A percentile compares a stretch with the other conserved stretches of the same genome.
Evolutionary conservation across 92 coral and sea anemone species (phyloP).

Genomic region (Parazoanthus swiftii): DNA sequence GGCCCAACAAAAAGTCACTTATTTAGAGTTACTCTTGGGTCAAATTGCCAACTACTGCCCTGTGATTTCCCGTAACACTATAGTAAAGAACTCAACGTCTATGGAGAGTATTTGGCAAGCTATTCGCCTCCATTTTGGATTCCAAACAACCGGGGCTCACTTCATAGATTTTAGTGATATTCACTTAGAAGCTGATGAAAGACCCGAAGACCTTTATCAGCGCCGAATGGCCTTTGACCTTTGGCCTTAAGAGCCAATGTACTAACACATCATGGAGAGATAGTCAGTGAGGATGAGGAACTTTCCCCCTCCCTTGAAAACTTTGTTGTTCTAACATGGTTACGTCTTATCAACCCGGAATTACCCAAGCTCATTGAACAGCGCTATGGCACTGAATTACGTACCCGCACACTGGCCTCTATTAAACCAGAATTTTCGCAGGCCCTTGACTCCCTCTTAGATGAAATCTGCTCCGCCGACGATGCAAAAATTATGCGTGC

Average conservation of each 20-base stretch:
- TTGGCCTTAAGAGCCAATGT: background rate
- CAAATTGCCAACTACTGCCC: too few species aligned
- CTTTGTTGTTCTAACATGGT: slow-evolving; percentile 43
- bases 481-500: too few species aligned
- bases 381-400: background rate
- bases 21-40: too few species aligned
- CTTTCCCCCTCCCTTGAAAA: slow-evolving; percentile 47
- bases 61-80: too few species aligned
- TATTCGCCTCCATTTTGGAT: background rate
- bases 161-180: slow-evolving; percentile 5
- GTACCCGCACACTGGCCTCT: slow-evolving; percentile 33
- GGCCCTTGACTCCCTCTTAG: slow-evolving; percentile 31
- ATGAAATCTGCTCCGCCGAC: background rate
- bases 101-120: too few species aligned
- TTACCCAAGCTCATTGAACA: background rate
- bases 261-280: slow-evolving; percentile 46
- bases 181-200: slow-evolving; percentile 13
- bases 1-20: too few species aligned
- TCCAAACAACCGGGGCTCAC: slow-evolving; percentile 32
- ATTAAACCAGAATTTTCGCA: slow-evolving; percentile 47
- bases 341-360: slow-evolving; percentile 26
- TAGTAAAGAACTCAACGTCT: too few species aligned
- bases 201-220: slow-evolving; percentile 49
- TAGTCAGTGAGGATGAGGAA: slow-evolving; percentile 33
- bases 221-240: slow-evolving; percentile 42